Evolutionary conservation across 2,888 invertebrate species (phyloP).

Genomic region (Caenorhabditis japonica): DNA sequence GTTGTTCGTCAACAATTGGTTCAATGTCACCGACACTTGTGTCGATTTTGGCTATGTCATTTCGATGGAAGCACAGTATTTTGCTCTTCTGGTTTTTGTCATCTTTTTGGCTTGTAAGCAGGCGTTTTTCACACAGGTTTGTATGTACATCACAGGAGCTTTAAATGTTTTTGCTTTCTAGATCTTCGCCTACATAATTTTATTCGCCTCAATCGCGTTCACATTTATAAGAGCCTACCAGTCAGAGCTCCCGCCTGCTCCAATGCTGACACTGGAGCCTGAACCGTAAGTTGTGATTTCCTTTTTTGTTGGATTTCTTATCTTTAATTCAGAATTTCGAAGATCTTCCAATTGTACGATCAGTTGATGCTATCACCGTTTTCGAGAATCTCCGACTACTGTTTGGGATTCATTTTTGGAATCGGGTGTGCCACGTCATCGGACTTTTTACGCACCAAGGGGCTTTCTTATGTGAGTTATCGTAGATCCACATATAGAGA

Average conservation of each 20-base stretch:
- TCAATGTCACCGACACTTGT: constrained; percentile 71
- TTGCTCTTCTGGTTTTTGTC: constrained; percentile 60
- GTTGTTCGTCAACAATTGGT: constrained; percentile 76
- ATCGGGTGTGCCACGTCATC: constrained; percentile 52
- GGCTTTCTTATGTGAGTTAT: constrained; percentile 44
- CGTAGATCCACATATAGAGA: not conserved
- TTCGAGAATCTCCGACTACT: constrained; percentile 50
- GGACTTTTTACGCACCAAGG: constrained; percentile 23
- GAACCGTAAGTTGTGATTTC: constrained; percentile 34
- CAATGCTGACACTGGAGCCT: constrained; percentile 65
- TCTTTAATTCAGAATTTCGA: constrained; percentile 28
- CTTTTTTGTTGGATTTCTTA: not conserved
- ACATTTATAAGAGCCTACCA: constrained; percentile 48
- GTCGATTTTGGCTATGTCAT: constrained; percentile 73
- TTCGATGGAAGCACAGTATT: constrained; percentile 75
- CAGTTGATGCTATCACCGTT: constrained; percentile 50
- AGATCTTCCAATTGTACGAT: constrained; percentile 42
- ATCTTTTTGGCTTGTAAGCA: constrained; percentile 56
- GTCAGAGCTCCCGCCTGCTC: constrained; percentile 61
- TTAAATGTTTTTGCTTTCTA: too few species aligned
- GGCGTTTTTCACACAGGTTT: constrained; percentile 32
- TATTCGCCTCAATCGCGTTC: constrained; percentile 42
- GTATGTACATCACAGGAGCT: too few species aligned
- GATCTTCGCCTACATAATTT: constrained; percentile 26
- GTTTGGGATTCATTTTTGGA: constrained; percentile 65